phyloP scores from a whole-genome alignment of 2,797 vertebrate species.

The Choloepus didactylus region DNA sequence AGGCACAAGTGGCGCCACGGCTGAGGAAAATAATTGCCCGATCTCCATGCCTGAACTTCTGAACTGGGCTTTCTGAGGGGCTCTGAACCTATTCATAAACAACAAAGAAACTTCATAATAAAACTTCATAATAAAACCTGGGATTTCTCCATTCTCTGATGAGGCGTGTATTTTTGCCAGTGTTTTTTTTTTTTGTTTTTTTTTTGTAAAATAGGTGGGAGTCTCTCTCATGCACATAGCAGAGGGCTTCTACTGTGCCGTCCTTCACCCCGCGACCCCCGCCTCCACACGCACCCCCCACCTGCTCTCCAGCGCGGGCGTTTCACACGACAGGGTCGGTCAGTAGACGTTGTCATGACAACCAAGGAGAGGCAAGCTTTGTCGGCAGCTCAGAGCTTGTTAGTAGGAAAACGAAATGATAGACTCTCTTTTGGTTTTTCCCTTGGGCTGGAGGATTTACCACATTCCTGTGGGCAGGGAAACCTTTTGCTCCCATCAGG shows the following conservation, averaged over 20 bases:
- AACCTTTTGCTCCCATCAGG: constrained; percentile 15
- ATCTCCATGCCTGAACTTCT: background rate
- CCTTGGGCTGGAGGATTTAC: background rate
- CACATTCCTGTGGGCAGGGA: background rate
- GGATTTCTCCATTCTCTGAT: background rate
- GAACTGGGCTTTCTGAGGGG: constrained; percentile 48
- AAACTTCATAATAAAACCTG: constrained; percentile 25
- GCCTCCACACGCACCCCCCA: background rate
- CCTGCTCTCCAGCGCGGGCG: background rate
- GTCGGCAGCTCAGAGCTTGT: background rate
- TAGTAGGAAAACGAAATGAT: background rate
- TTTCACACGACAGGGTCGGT: background rate
- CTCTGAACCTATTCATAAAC: constrained; percentile 12
- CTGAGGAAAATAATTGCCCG: background rate
- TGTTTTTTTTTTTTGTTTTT: background rate
- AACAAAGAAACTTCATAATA: background rate
- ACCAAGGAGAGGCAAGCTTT: constrained; percentile 52
- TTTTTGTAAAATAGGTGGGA: background rate
- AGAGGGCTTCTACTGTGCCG: rapidly evolving
- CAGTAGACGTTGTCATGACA: background rate
- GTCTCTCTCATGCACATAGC: rapidly evolving
- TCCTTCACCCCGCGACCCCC: background rate
- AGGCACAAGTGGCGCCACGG: rapidly evolving
- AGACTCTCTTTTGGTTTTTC: background rate
- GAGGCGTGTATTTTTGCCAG: constrained; percentile 11